Evolutionary conservation across 2,888 invertebrate species (phyloP), one percentile per base, ranked within the genome.

Genomic region (Thecocarcelia acutangulata): DNA sequence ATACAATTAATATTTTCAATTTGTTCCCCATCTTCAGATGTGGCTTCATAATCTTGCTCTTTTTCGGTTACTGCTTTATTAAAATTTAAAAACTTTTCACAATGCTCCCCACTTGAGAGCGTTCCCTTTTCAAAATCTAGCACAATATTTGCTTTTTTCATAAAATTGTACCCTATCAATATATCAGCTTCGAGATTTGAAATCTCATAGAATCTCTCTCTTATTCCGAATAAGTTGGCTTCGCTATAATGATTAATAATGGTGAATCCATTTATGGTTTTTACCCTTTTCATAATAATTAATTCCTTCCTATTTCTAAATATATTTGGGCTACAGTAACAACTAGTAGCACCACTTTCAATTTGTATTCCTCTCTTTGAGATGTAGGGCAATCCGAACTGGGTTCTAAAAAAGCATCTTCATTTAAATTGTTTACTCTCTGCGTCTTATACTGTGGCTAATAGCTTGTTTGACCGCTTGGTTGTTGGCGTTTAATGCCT

Each of bases 261-360:
- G 33, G 56, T 37, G 17, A 56, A 56, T 33, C 56, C 56, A 15
- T 56, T 33, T 37, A 56, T 17, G 37, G 56, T 56, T 56, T 56
- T 56, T 37, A 56, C 56, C 17, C 56, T 33, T 37, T 56, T 56
- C 24, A 11, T 13, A 13, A 52, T 24, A 21, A 24, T 24, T 24
- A 24, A 24, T 24, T 24, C 5, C 5, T 24, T 2, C 5, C 24
- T 5, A 24, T 24, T 5, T 2, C 24, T 3, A 12, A 52, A 52
- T 24, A 13, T 24, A 12, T 24, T 52, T 24, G 21, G 21, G 21
- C 12, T 52, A 52, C 52, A 52, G 52, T 52, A 52, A 24, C 52
- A 52, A 24, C 13, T 52, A 52, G 52, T 52, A 3, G 24, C 24
- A 3, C 24, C 24, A 3, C 3, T 24, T 2, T 24, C 24, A 24